Percentiles rank a stretch among this genome's conserved stretches.
These are phyloP conservation scores for Camponotus pennsylvanicus DNA, from an alignment of 1,140 invertebrate genomes.

Conservation along the genomic window DNA sequence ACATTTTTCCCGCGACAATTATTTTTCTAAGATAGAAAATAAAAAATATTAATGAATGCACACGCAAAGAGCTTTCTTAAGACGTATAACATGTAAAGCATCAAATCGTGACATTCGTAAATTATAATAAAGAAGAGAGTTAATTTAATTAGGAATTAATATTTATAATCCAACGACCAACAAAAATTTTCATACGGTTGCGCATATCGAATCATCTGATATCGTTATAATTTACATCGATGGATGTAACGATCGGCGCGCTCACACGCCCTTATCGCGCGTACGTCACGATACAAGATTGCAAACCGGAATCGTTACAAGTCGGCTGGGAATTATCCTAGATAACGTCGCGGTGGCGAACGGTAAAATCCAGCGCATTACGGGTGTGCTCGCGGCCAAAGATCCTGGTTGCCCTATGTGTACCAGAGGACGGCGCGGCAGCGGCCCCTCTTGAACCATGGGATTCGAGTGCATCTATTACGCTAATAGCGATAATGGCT, in stretches of 20 bases:
- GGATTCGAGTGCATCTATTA: slow-evolving; percentile 50
- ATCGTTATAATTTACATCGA: slow-evolving; percentile 57
- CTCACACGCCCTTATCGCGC: slow-evolving; percentile 15
- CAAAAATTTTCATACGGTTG: not conserved
- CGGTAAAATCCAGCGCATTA: slow-evolving; percentile 48
- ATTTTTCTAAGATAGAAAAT: not conserved
- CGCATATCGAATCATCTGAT: slow-evolving; percentile 29
- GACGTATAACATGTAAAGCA: too few species aligned
- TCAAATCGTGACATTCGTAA: not conserved
- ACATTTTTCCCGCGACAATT: not conserved
- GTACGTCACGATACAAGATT: slow-evolving; percentile 45
- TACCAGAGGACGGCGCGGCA: not conserved
- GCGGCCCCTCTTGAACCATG: slow-evolving; percentile 2
- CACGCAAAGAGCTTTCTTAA: too few species aligned
- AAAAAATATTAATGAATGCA: not conserved
- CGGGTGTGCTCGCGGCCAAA: slow-evolving; percentile 22
- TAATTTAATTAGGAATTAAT: slow-evolving; percentile 1
- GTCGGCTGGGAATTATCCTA: slow-evolving; percentile 49
- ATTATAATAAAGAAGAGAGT: not conserved
- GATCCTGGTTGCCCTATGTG: slow-evolving; percentile 11
- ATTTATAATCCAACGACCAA: slow-evolving; percentile 26
- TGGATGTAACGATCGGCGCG: slow-evolving; percentile 28
- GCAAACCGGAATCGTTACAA: slow-evolving; percentile 54
- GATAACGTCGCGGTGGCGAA: slow-evolving; percentile 55
- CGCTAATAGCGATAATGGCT: slow-evolving; percentile 59